Evolutionary conservation across 1,140 invertebrate species (phyloP), one percentile per base, ranked within the genome.

Genomic region (Meloidogyne exigua): DNA sequence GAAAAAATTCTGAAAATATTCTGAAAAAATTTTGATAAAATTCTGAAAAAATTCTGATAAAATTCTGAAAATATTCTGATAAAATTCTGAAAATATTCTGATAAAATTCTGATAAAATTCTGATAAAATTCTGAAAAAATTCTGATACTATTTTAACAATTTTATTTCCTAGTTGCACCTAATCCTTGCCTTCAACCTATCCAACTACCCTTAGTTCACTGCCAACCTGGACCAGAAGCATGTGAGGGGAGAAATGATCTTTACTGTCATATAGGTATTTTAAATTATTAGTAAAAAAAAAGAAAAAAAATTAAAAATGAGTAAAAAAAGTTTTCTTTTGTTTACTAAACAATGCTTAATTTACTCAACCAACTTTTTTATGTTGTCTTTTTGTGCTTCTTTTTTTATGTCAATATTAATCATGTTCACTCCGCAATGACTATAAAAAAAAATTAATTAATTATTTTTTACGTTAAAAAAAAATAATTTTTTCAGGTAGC

Each of bases 151-250:
- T 78, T 12, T 15, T 7, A 32, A 32, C 28, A 32, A 32, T 7
- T 39, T 39, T 39, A 39, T 39, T 39, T 67, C 64, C n/a, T 69
- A 82, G 81, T 81, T 3, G 78, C 78, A 32, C 71, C 79, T 3
- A 87, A 86, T 73, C 85, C 85, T 0, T 86, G 85, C 78, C 79
- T 75, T 18, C 76, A 79, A 23, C 82, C 82, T 4, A 79, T 86
- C 21, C 36, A 75, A 26, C 36, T 82, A 65, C 85, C 85, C 10
- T 75, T 87, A 11, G 72, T 81, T 28, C 75, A 64, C 2, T 86
- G 85, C 62, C 77, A 74, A 13, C 79, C 79, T 21, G 79, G 78
- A 15, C 79, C 80, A 57, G 63, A 66, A 21, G 75, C 76, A 0
- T 86, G 86, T 63, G 84, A 80, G 10, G 82, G 81, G 39, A 64